These are phyloP conservation scores for Muscicapa adusta DNA, from an alignment of 2,113 vertebrate genomes.

Conservation along the genomic window DNA sequence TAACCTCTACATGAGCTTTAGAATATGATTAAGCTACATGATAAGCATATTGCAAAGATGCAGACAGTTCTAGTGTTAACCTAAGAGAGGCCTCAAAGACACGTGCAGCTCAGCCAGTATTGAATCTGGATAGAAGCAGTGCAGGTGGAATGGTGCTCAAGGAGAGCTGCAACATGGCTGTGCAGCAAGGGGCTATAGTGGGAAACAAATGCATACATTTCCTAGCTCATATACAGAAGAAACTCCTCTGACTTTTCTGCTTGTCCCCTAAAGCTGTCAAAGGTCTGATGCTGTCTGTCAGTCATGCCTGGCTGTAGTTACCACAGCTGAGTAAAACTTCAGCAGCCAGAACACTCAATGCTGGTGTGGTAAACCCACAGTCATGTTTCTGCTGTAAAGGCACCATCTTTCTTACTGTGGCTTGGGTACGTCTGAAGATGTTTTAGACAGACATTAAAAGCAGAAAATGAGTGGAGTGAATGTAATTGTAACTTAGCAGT, in stretches of 20 bases:
- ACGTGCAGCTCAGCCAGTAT: neutral
- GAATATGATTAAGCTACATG: neutral
- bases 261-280: neutral
- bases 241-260: neutral
- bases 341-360: neutral
- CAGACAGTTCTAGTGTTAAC: neutral
- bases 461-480: neutral
- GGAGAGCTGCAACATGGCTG: neutral
- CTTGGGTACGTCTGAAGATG: neutral
- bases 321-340: neutral
- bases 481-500: neutral
- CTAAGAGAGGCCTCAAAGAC: neutral
- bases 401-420: neutral
- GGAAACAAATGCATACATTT: neutral
- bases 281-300: neutral
- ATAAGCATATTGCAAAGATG: neutral
- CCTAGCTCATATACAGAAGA: neutral
- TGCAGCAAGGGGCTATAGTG: neutral
- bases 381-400: neutral
- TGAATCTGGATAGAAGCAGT: neutral
- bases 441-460: neutral
- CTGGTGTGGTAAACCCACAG: neutral
- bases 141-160: rapidly evolving
- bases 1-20: neutral
- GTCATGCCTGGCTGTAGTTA: neutral